A percentile compares a stretch with the other conserved stretches of the same genome.
These are phyloP conservation scores for Bergia puertoricense DNA, from an alignment of 92 coral and sea anemone genomes.

Conservation along the genomic window DNA sequence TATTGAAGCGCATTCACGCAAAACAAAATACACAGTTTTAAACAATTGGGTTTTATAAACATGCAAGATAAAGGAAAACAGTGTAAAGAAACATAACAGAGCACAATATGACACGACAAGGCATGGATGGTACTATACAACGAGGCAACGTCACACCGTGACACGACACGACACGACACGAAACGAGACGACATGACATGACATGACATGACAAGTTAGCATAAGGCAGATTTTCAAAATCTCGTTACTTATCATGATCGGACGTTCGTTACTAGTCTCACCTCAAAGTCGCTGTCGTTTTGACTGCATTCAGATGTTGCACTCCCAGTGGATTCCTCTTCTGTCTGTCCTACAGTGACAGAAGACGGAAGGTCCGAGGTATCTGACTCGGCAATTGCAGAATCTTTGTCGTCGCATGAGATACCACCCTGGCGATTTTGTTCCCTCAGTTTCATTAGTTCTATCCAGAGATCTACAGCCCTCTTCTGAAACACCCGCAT, in stretches of 20 bases:
- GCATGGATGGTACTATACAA: no score
- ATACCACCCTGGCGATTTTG: slow-evolving; percentile 3
- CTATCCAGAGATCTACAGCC: slow-evolving; percentile 64
- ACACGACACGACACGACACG: no score
- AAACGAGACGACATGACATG: neutral
- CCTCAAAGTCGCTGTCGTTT: slow-evolving; percentile 40
- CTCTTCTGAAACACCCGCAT: slow-evolving; percentile 54
- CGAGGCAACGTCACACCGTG: no score
- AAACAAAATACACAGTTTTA: no score
- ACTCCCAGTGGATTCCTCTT: slow-evolving; percentile 10
- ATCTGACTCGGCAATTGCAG: slow-evolving; percentile 26
- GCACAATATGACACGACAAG: no score
- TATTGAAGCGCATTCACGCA: no score
- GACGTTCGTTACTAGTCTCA: neutral
- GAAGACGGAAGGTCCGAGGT: neutral
- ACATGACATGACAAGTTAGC: neutral
- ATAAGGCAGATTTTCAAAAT: neutral
- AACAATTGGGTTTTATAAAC: no score
- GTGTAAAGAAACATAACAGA: no score
- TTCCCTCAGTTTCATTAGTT: slow-evolving; percentile 65
- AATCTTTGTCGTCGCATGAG: slow-evolving; percentile 25
- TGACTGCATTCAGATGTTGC: neutral
- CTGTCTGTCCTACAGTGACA: neutral
- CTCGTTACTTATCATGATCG: no score
- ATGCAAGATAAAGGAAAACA: no score